Percentiles rank a stretch among this genome's conserved stretches.
These are phyloP conservation scores for Phycodurus eques DNA, from an alignment of 2,113 vertebrate species.

Conservation along the genomic window DNA sequence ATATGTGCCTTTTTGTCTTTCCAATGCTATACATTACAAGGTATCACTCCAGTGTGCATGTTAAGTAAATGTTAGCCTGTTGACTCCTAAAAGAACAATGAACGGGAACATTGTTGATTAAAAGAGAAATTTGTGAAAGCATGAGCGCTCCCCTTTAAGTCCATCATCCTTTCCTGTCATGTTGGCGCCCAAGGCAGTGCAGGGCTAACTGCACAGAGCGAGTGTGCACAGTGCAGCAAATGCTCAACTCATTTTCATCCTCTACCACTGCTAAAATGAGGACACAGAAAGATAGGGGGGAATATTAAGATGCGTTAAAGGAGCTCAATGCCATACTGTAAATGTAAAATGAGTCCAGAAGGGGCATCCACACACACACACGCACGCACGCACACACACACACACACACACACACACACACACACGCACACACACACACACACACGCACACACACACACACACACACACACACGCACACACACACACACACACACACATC, in stretches of 20 bases:
- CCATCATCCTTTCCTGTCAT: constrained; percentile 54
- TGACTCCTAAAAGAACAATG: constrained; percentile 1
- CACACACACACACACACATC: not conserved
- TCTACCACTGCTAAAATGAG: constrained; percentile 10
- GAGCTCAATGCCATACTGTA: not conserved
- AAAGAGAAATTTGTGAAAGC: constrained; percentile 1
- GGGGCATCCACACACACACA: not conserved
- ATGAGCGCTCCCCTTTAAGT: constrained; percentile 30
- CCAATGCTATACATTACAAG: not conserved
- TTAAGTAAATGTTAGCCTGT: not conserved
- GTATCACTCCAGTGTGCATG: not conserved
- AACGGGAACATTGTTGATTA: not conserved
- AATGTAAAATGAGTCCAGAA: not conserved
- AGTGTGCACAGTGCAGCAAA: not conserved
- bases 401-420: not conserved
- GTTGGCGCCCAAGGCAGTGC: constrained; percentile 45
- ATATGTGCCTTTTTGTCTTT: not conserved
- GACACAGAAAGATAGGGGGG: not conserved
- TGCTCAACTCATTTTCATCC: constrained; percentile 21
- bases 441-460: not conserved
- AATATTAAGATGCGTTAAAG: not conserved
- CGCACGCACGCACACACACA: too few relatives aligned
- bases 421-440: too few relatives aligned
- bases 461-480: not conserved
- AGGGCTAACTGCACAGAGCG: constrained; percentile 35